Base-by-base conservation (phyloP, 2,113 vertebrate genomes). In the Thunnus thynnus region DNA sequence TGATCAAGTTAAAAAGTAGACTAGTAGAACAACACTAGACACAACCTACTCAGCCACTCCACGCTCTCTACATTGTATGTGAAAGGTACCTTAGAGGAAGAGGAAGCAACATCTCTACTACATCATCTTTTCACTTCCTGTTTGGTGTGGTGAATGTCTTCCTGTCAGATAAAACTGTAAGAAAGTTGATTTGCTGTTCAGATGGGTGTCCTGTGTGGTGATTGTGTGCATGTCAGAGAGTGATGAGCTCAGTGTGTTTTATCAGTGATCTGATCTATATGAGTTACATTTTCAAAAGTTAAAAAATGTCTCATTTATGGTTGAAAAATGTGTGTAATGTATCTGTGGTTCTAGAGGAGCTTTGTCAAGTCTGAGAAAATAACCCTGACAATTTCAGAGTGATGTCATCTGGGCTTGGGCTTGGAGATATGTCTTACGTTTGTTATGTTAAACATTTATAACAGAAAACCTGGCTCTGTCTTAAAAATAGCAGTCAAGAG, bases 71-170 rank as follows among this genome's bases (percentile, higher is more conserved):
- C 20, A 2, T 16, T 46, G 22, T 3, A 4, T 36, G 44, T 62
- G 10, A 52, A 16, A 41, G 5, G n/a, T 36, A 52, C 4, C 5
- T 36, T 51, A 0, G 58, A 55, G 56, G 44, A 32, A 22, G 36
- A 9, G 36, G 36, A 55, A 67, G 63, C 4, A 58, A 66, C 27
- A 13, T 0, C 51, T 48, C 48, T 50, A 41, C 36, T 10, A 18
- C 11, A 18, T 69, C 41, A 57, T 52, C 20, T 58, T 18, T 58
- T 46, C 12, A 52, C 78, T 73, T 60, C 47, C 70, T 67, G 70
- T 20, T 18, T 60, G n/a, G 5, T 20, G 22, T 48, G 13, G 25
- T 9, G 11, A 68, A 25, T 18, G 69, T 25, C n/a, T 20, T 56
- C 51, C 68, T 57, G 72, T 25, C 72, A 18, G 51, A 67, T 27